Conservation (phyloP, 2,888 invertebrate species). For the Yponomeuta evonymella region DNA sequence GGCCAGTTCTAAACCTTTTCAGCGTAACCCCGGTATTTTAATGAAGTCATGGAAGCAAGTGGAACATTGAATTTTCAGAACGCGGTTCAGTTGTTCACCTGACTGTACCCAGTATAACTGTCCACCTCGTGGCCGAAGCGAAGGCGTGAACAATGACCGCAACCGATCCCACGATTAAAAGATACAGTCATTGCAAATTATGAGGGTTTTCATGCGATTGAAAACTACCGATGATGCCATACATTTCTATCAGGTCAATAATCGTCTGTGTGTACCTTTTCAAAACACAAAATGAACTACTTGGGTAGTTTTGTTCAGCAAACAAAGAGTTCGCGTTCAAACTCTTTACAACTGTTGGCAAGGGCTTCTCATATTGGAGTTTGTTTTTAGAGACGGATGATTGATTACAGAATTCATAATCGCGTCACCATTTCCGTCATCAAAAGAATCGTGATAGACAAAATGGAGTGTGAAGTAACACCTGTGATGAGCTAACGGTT, state of each 20-base stretch:
- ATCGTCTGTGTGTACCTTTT: too few relatives aligned
- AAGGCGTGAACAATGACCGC: neutral
- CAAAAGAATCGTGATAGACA: neutral
- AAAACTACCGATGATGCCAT: too few relatives aligned
- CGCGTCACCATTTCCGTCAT: neutral
- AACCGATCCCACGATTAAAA: neutral
- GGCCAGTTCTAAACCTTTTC: too few relatives aligned
- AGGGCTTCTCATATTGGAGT: neutral
- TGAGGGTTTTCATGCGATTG: neutral
- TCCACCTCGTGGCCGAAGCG: constrained; percentile 6
- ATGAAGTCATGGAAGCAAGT: neutral
- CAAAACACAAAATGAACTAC: too few relatives aligned
- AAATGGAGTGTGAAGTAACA: neutral
- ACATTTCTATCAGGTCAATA: too few relatives aligned
- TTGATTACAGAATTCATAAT: neutral
- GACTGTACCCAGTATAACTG: neutral
- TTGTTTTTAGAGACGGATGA: neutral
- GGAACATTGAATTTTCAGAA: neutral
- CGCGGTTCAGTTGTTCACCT: neutral
- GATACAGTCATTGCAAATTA: neutral
- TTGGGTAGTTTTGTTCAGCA: too few relatives aligned
- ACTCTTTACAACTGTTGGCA: too few relatives aligned
- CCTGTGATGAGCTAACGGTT: constrained; percentile 3
- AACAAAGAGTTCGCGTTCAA: too few relatives aligned
- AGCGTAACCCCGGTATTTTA: too few relatives aligned